Evolutionary conservation across 1,140 invertebrate genomes (phyloP).

Genomic region (Camponotus pennsylvanicus): DNA sequence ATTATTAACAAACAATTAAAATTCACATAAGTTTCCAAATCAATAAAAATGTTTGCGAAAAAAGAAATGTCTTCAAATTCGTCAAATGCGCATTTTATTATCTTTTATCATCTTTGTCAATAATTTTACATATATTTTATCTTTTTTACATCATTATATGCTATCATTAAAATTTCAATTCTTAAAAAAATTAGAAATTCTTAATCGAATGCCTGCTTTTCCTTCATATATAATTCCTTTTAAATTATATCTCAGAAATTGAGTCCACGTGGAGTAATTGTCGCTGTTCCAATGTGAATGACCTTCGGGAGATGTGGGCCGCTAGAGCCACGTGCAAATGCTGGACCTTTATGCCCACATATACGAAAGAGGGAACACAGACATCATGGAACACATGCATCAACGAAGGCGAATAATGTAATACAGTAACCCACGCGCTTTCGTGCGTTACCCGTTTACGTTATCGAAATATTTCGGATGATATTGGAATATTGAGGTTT

Average conservation of each 20-base stretch:
- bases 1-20: neutral
- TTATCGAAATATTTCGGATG: constrained; percentile 71
- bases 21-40: neutral
- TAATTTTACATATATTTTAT: neutral
- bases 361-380: constrained; percentile 1
- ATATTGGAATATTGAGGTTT: constrained; percentile 47
- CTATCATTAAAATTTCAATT: too few species aligned
- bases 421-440: constrained; percentile 11
- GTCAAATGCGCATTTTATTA: neutral
- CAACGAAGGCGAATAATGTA: constrained; percentile 51
- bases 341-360: constrained; percentile 19
- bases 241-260: constrained; percentile 9
- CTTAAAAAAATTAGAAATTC: too few species aligned
- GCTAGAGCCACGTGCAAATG: constrained; percentile 53
- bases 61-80: neutral
- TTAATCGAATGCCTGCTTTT: neutral
- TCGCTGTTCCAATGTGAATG: constrained; percentile 12
- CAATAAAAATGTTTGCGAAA: neutral
- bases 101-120: neutral
- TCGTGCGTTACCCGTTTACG: constrained; percentile 48
- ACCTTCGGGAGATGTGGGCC: constrained; percentile 17
- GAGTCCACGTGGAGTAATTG: constrained; percentile 6
- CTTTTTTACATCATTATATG: neutral
- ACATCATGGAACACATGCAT: neutral
- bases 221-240: constrained; percentile 7